These are phyloP conservation scores for Drosophila oshimai DNA, from an alignment of 1,140 invertebrate genomes.

Conservation along the genomic window DNA sequence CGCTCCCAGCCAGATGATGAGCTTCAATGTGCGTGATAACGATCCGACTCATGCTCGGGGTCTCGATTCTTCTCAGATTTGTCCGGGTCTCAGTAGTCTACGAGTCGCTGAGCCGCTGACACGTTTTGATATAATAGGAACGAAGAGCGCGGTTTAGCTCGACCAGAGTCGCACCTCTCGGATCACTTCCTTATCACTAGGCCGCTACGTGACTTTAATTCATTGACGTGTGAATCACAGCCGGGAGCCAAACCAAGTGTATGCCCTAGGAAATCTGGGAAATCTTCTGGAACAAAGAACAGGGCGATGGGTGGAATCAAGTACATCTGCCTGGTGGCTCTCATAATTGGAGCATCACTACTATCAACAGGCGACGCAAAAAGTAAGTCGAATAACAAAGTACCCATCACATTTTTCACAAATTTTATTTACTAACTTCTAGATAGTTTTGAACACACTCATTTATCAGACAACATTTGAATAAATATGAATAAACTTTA, in stretches of 20 bases:
- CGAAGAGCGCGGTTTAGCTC: neutral
- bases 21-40: constrained; percentile 44
- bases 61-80: constrained; percentile 17
- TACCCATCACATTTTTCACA: neutral
- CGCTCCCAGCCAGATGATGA: constrained; percentile 9
- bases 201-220: constrained; percentile 38
- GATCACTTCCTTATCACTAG: constrained; percentile 52
- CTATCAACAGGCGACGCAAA: constrained; percentile 1
- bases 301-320: constrained; percentile 29
- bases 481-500: too few species aligned
- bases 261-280: constrained; percentile 9
- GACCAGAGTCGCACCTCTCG: constrained; percentile 25
- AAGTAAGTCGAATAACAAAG: constrained; percentile 36
- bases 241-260: neutral
- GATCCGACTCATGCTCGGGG: constrained; percentile 34
- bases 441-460: too few species aligned
- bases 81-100: constrained; percentile 39
- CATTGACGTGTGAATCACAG: constrained; percentile 37
- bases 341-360: constrained; percentile 29
- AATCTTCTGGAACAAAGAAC: constrained; percentile 34
- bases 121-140: constrained; percentile 13
- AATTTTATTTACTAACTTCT: too few species aligned
- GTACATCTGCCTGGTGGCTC: constrained; percentile 27
- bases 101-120: constrained; percentile 14
- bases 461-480: too few species aligned